Base-by-base conservation (phyloP, 2,113 vertebrate genomes). In the Heterocephalus glaber region DNA sequence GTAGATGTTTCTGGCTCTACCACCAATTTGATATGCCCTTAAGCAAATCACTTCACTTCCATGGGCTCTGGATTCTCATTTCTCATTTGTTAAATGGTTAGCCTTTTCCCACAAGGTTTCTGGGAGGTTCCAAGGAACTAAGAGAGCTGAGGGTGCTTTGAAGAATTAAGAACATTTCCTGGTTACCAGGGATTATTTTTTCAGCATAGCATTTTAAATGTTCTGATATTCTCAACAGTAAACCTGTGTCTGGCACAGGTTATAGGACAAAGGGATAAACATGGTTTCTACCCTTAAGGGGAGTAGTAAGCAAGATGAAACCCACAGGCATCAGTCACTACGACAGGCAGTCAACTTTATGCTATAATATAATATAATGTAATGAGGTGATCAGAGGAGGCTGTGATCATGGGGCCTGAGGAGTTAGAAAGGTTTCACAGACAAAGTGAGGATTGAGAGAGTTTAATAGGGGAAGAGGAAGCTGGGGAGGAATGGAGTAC, bases 91-190 rank as follows among this genome's bases (percentile, higher is more conserved):
- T 26, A n/a, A 22, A 22, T 54, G 72, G 30, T 81, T 28, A 35
- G 26, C 56, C 30, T 26, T 52, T 58, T 13, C 82, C 70, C 76
- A 56, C 24, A 61, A 44, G 5, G 7, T 41, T 92, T 10, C 68
- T 66, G 54, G 26, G 66, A 76, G 22, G 66, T 60, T 38, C 33
- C 14, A 66, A 91, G 74, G 22, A 74, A n/a, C 80, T 52, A 65
- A 74, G 74, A 84, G 68, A 90, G 70, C 22, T 22, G 54, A 41
- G 66, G 12, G 74, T 52, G n/a, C n/a, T 87, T 76, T 74, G 92
- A 93, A 95, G 47, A 83, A 54, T 86, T 89, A 66, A 77, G 84
- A 89, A 80, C 35, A 47, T 66, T 95, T 95, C 61, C 61, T 79
- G 9, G 14, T n/a, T 20, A 26, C 20, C 54, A 93, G 65, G 65